These are phyloP conservation scores for Strigamia transsilvanica DNA, from an alignment of 2,888 invertebrate genomes.

Conservation along the genomic window DNA sequence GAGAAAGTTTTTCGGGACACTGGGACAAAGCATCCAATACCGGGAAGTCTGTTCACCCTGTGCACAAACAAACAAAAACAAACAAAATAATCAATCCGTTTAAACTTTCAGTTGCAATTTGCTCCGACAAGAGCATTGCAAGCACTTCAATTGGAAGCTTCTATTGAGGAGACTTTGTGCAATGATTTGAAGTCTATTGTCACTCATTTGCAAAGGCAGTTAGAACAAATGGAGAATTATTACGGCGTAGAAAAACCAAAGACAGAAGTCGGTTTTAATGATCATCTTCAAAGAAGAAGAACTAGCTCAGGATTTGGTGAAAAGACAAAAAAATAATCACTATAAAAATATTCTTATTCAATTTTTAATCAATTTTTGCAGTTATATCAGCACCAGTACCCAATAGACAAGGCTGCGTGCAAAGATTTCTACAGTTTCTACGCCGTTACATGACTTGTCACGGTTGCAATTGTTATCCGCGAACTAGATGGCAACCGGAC, in stretches of 20 bases:
- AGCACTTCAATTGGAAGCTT: constrained; percentile 37
- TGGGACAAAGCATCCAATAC: too few species aligned
- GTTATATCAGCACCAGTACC: not conserved
- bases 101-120: constrained; percentile 34
- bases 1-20: too few species aligned
- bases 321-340: too few species aligned
- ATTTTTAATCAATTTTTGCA: not conserved
- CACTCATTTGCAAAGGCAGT: constrained; percentile 24
- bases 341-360: not conserved
- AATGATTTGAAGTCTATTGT: constrained; percentile 46
- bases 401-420: constrained; percentile 20
- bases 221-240: constrained; percentile 51
- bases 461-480: constrained; percentile 15
- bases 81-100: too few species aligned
- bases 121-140: constrained; percentile 48
- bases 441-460: constrained; percentile 25
- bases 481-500: constrained; percentile 5
- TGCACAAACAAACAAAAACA: too few species aligned
- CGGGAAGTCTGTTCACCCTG: too few species aligned
- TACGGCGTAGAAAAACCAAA: constrained; percentile 50
- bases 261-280: not conserved
- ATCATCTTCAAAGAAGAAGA: not conserved
- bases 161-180: constrained; percentile 41
- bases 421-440: not conserved
- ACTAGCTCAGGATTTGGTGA: constrained; percentile 27